Conservation (phyloP, 1,140 invertebrate species). For the Stenopsyche tienmushanensis region DNA sequence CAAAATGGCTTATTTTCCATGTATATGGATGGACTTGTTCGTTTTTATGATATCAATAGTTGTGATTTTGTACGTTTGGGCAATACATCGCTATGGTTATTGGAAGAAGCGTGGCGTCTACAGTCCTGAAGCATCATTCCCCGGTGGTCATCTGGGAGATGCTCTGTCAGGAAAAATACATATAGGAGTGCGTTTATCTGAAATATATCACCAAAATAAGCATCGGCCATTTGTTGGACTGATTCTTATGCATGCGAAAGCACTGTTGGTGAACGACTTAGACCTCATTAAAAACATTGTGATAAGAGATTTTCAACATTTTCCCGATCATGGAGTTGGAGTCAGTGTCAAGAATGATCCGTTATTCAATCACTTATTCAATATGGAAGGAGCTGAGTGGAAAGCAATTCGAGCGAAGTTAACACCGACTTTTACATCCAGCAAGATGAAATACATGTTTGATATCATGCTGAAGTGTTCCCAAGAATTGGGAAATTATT, state of each 20-base stretch:
- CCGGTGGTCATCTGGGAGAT: constrained; percentile 51
- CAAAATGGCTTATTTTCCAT: too few relatives aligned
- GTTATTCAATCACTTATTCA: constrained; percentile 55
- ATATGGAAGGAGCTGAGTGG: constrained; percentile 59
- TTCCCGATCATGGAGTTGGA: constrained; percentile 56
- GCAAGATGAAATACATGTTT: constrained; percentile 63
- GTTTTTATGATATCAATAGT: not conserved
- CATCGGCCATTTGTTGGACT: constrained; percentile 14
- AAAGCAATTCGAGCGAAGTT: constrained; percentile 60
- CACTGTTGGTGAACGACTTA: constrained; percentile 60
- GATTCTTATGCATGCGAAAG: not conserved
- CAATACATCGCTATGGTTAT: constrained; percentile 10
- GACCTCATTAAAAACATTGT: constrained; percentile 59
- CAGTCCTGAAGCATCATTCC: constrained; percentile 44
- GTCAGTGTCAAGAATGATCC: constrained; percentile 54
- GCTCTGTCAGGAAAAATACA: constrained; percentile 46
- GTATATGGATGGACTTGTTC: not conserved
- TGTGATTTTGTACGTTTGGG: constrained; percentile 4
- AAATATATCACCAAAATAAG: constrained; percentile 48
- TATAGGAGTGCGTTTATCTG: constrained; percentile 45
- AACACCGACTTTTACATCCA: constrained; percentile 64
- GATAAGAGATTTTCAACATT: constrained; percentile 60
- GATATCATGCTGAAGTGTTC: constrained; percentile 52
- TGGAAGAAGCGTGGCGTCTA: constrained; percentile 45
- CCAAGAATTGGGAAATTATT: constrained; percentile 49